Evolutionary conservation across 2,797 vertebrate species (phyloP).

Genomic region (Eidolon dupreanum): DNA sequence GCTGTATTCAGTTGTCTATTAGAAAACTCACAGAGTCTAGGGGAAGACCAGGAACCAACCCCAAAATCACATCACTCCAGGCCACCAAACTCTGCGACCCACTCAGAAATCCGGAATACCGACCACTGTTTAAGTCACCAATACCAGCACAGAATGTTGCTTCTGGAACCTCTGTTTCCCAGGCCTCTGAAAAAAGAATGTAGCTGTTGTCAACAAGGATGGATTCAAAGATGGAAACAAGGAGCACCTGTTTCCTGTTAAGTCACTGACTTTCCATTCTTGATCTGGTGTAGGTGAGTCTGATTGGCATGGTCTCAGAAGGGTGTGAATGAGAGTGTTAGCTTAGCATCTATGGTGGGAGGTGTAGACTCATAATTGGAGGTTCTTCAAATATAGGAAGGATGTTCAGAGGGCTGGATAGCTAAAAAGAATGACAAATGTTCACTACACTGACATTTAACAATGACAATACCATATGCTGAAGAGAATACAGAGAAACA

Average conservation of each 20-base stretch:
- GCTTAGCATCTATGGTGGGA: neutral
- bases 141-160: neutral
- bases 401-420: neutral
- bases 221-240: neutral
- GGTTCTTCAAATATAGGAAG: neutral
- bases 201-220: neutral
- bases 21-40: neutral
- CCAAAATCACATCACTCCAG: neutral
- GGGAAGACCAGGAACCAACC: neutral
- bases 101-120: neutral
- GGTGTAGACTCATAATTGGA: neutral
- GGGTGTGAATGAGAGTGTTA: neutral
- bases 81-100: neutral
- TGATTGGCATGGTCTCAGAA: neutral
- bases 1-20: neutral
- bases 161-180: conserved; percentile 29
- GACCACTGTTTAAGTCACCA: neutral
- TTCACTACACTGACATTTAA: neutral
- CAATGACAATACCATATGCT: neutral
- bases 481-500: neutral
- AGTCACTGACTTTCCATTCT: neutral
- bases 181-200: neutral
- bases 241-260: neutral
- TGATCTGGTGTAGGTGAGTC: neutral
- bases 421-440: neutral